These are phyloP conservation scores for Drosophila triauraria DNA, from an alignment of 1,140 invertebrate genomes.

Conservation along the genomic window DNA sequence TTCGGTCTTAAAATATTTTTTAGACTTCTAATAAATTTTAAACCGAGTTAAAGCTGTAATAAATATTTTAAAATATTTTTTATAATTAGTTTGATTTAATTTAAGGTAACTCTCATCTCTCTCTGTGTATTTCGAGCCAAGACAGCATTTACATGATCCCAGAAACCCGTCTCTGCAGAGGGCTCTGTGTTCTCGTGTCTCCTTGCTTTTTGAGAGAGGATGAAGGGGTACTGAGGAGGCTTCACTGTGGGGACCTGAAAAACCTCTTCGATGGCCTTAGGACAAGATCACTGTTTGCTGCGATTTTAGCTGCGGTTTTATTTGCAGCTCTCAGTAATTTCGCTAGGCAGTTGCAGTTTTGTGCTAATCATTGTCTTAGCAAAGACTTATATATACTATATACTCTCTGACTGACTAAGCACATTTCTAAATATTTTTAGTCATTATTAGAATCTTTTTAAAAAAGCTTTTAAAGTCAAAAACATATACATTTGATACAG, in stretches of 20 bases:
- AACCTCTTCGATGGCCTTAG: slow-evolving; percentile 31
- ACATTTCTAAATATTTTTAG: background rate
- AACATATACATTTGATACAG: no score
- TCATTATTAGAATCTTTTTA: no score
- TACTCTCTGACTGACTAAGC: no score
- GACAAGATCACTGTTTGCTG: slow-evolving; percentile 13
- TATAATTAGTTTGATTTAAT: background rate
- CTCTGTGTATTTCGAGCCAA: slow-evolving; percentile 1
- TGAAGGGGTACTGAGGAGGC: background rate
- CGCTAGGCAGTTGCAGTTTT: background rate
- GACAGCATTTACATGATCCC: slow-evolving; percentile 42
- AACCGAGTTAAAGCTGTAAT: no score
- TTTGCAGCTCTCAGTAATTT: background rate
- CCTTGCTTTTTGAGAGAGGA: background rate
- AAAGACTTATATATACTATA: no score
- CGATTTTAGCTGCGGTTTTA: slow-evolving; percentile 3
- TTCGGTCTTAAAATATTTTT: no score
- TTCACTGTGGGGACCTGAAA: slow-evolving; percentile 19
- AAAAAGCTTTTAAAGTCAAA: no score
- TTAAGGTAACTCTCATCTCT: background rate
- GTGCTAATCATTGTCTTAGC: no score
- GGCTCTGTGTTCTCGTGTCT: background rate
- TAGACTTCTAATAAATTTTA: no score
- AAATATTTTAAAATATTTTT: background rate
- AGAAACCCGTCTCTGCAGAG: slow-evolving; percentile 30